Base-by-base conservation (phyloP, 2,797 vertebrate genomes). In the Borostomias antarcticus region DNA sequence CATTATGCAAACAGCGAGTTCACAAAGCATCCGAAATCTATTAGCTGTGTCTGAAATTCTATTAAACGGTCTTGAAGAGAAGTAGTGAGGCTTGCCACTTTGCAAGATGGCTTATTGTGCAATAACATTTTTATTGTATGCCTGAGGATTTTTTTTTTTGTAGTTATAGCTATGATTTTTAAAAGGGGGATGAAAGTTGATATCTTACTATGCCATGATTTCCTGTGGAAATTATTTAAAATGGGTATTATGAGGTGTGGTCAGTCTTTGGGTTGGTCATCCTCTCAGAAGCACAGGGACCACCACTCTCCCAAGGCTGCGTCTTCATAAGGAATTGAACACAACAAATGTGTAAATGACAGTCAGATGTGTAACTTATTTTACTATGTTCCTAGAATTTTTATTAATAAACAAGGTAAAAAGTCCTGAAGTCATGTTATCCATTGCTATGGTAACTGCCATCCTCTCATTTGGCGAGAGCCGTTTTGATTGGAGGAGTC, bases 211-310 rank as follows among this genome's bases (percentile, higher is more conserved):
- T 91, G 85, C 79, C 85, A 93, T 92, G 88, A 91, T 97, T 97
- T 97, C 95, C 96, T 97, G 94, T 98, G 95, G 96, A 97, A 97
- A 97, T 95, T 87, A 89, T 90, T 89, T 82, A 76, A 82, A 54
- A 73, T 47, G 60, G 66, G 66, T 68, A 54, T 40, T 45, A 15
- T 45, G 40, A 8, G n/a, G n/a, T 17, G n/a, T 45, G 23, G 64
- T 8, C 19, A 52, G 30, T 67, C 51, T 75, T 77, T 76, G 76
- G 72, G 26, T 17, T 58, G 29, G 78, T 84, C 50, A 58, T 72
- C 76, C 81, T 88, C 88, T 89, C 85, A 86, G 64, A 77, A 84
- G 68, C 53, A 66, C 66, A 52, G 68, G 70, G 23, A 57, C 50
- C 11, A 62, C 57, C 68, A 74, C 78, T 87, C 73, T 68, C 73